These are phyloP conservation scores for Pseudoips prasinana DNA, from an alignment of 2,888 invertebrate genomes.

Conservation along the genomic window DNA sequence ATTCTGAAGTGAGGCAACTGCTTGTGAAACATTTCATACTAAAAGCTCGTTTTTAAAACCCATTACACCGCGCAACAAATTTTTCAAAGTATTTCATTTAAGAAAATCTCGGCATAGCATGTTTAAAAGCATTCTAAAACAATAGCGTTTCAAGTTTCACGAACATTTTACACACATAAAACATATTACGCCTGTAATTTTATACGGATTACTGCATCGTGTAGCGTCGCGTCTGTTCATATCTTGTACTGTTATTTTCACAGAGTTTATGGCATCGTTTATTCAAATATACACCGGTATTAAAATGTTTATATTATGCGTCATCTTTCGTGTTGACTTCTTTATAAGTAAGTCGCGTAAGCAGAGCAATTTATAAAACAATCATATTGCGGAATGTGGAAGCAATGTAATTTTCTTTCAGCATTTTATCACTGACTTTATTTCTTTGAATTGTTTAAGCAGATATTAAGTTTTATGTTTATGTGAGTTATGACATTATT, in stretches of 20 bases:
- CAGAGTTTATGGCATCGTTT: slow-evolving; percentile 5
- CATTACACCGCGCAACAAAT: too few species aligned
- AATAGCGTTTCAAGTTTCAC: too few species aligned
- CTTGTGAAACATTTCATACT: too few species aligned
- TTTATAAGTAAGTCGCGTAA: neutral
- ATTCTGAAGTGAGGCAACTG: too few species aligned
- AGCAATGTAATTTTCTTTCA: neutral
- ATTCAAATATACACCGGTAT: slow-evolving; percentile 6
- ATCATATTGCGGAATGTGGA: neutral
- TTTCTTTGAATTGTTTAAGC: neutral
- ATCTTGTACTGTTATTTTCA: slow-evolving; percentile 21
- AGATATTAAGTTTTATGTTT: too few species aligned
- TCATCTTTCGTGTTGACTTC: neutral
- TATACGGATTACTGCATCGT: slow-evolving; percentile 10
- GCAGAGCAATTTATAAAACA: neutral
- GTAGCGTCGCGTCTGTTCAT: slow-evolving; percentile 6
- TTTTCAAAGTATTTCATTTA: too few species aligned
- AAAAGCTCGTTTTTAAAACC: too few species aligned
- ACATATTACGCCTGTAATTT: slow-evolving; percentile 15
- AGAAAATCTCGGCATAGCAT: too few species aligned
- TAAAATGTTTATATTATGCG: neutral
- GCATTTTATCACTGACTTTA: neutral
- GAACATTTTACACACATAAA: neutral
- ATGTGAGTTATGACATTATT: too few species aligned
- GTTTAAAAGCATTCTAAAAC: too few species aligned